Conservation (phyloP, 2,113 vertebrate genomes). For the Antennarius striatus region DNA sequence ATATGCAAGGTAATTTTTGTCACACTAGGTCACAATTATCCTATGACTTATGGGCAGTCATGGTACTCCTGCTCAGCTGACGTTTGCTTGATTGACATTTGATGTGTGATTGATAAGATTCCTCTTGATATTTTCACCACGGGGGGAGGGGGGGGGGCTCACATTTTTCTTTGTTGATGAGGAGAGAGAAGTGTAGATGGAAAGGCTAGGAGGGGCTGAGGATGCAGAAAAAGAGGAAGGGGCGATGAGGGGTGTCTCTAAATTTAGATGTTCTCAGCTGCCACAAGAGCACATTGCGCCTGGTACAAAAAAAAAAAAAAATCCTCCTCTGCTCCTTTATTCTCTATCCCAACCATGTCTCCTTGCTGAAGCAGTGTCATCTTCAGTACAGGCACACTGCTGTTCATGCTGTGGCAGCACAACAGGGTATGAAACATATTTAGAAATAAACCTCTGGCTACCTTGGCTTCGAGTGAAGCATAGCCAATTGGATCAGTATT, state of each 20-base stretch:
- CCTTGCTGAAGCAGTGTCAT: background rate
- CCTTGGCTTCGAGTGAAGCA: background rate
- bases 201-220: constrained; percentile 40
- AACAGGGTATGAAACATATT: background rate
- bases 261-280: constrained; percentile 75
- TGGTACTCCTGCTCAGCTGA: constrained; percentile 57
- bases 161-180: constrained; percentile 60
- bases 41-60: constrained; percentile 23
- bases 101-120: constrained; percentile 23
- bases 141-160: constrained; percentile 18
- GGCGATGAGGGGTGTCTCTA: constrained; percentile 61
- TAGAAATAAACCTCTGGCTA: background rate
- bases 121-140: constrained; percentile 66
- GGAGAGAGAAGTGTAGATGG: constrained; percentile 47
- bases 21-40: constrained; percentile 34
- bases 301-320: constrained; percentile 45
- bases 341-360: constrained; percentile 9
- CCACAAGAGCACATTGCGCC: constrained; percentile 54
- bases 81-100: constrained; percentile 49
- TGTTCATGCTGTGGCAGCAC: background rate
- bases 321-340: constrained; percentile 22
- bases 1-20: background rate
- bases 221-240: constrained; percentile 45
- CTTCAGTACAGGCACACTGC: background rate
- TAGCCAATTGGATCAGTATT: no score